Conservation (phyloP, 2,113 vertebrate species). For the Oceanites oceanicus region DNA sequence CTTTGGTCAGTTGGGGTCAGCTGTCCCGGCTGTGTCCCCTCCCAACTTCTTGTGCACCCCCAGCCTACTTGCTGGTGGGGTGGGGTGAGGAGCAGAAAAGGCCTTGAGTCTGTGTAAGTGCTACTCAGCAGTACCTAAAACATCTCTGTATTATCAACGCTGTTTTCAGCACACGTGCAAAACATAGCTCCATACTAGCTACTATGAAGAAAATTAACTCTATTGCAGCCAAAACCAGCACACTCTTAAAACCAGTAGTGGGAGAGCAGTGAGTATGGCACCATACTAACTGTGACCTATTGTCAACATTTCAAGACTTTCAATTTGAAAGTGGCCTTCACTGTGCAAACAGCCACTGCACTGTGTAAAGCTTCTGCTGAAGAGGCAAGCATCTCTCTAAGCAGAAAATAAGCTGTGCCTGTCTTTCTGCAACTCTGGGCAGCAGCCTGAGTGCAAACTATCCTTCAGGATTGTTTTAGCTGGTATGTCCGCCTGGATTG, state of each 20-base stretch:
- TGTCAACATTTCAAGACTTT: neutral
- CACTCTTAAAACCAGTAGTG: neutral
- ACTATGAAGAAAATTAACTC: no score
- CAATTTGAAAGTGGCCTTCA: neutral
- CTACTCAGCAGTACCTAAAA: no score
- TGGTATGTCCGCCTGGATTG: neutral
- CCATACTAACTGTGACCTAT: fast-evolving
- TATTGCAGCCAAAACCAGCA: no score
- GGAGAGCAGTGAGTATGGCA: neutral
- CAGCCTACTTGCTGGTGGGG: no score
- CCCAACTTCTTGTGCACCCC: no score
- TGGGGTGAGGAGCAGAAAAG: no score
- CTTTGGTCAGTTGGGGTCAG: no score
- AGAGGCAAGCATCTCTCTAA: neutral
- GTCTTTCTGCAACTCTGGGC: neutral
- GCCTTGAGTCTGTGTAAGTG: no score
- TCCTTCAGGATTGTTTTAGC: neutral
- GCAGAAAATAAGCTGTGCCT: neutral
- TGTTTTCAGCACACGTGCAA: no score
- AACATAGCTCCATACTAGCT: no score
- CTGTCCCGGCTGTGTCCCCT: no score
- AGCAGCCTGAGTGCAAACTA: neutral
- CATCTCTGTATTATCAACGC: no score
- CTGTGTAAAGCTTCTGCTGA: neutral
- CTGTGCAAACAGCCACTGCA: neutral